Percentiles rank a stretch among this genome's conserved stretches.
These are phyloP conservation scores for Morelia viridis DNA, from an alignment of 2,797 vertebrate species.

Conservation along the genomic window DNA sequence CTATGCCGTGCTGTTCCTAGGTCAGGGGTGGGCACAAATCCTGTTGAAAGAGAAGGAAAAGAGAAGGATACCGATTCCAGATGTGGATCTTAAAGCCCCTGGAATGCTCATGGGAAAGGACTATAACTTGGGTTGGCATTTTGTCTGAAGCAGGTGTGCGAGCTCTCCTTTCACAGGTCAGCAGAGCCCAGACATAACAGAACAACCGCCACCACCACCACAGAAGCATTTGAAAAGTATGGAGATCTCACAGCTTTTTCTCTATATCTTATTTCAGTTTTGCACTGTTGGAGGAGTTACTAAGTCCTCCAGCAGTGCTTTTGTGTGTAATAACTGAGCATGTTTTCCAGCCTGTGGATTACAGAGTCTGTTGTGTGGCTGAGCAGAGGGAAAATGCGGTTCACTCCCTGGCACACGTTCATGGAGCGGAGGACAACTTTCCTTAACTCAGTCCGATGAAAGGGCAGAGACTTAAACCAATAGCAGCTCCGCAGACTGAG, in stretches of 20 bases:
- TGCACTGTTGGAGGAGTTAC: too few relatives aligned
- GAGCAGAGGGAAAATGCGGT: not conserved
- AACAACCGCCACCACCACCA: not conserved
- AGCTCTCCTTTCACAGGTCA: not conserved
- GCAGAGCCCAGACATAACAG: slow-evolving; percentile 23
- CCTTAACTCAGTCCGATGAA: not conserved
- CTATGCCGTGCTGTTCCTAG: not conserved
- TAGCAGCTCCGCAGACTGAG: not conserved
- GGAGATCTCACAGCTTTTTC: not conserved
- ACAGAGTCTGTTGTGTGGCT: not conserved
- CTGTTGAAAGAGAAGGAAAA: not conserved
- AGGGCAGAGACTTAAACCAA: not conserved
- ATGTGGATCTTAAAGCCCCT: not conserved
- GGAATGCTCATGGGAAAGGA: not conserved
- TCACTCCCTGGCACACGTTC: not conserved
- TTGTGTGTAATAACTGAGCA: not conserved
- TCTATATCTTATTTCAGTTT: slow-evolving; percentile 4
- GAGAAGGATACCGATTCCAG: not conserved
- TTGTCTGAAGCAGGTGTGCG: not conserved
- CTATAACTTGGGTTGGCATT: not conserved
- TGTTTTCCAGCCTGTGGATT: not conserved
- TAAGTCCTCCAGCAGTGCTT: not conserved
- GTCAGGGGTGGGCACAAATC: not conserved
- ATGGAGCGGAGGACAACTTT: not conserved
- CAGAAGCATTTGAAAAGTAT: not conserved